Conservation (phyloP, 2,888 invertebrate species). For the Ceratothoa steindachneri region DNA sequence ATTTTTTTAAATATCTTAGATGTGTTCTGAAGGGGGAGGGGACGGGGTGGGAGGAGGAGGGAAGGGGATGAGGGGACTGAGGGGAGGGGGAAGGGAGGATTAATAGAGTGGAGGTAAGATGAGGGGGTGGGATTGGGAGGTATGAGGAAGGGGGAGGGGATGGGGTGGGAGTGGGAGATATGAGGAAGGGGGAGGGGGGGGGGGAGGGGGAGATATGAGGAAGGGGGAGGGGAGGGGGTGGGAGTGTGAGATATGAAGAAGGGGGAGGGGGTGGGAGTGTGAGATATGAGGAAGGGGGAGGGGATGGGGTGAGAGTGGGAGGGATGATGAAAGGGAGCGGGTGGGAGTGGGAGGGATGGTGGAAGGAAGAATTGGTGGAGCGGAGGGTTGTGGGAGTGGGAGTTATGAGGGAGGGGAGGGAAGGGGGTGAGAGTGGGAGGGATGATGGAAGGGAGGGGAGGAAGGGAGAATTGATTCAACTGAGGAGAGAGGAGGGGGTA, state of each 20-base stretch:
- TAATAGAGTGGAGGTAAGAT: too few species aligned
- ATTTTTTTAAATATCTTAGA: too few species aligned
- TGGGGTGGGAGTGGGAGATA: background rate
- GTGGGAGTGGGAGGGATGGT: constrained; percentile 1
- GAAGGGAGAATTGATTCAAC: background rate
- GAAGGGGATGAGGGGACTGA: background rate
- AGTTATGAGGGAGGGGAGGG: background rate
- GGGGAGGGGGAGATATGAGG: background rate
- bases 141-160: constrained; percentile 13
- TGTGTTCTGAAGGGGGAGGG: too few species aligned
- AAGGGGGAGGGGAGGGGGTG: background rate
- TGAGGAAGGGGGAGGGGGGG: constrained; percentile 7
- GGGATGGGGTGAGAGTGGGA: background rate
- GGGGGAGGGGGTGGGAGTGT: background rate
- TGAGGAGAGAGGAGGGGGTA: background rate
- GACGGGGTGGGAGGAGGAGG: background rate
- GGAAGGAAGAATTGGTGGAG: background rate
- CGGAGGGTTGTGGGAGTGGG: background rate
- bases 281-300: too few species aligned
- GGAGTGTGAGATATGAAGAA: background rate
- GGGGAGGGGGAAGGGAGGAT: background rate
- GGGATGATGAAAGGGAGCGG: constrained; percentile 15
- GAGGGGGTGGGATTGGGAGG: background rate
- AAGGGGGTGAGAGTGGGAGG: background rate
- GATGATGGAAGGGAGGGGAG: background rate